These are phyloP conservation scores for Aeoliscus strigatus DNA, from an alignment of 2,797 vertebrate genomes.

Conservation along the genomic window DNA sequence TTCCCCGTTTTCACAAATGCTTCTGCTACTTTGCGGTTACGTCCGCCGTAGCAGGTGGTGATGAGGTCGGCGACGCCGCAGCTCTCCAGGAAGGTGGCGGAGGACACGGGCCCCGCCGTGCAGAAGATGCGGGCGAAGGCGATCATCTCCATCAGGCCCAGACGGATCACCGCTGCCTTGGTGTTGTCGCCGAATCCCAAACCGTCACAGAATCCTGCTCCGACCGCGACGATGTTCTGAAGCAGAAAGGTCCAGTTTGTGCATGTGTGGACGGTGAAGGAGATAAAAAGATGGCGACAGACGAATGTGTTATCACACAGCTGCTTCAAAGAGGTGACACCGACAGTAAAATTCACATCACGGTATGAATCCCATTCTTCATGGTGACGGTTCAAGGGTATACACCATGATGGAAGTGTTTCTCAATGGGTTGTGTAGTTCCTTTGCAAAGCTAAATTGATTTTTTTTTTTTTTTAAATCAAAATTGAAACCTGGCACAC, in stretches of 20 bases:
- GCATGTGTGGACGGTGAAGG: too few species aligned
- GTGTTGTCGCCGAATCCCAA: conserved; percentile 96
- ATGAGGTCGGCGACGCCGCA: conserved; percentile 95
- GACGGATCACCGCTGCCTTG: conserved; percentile 91
- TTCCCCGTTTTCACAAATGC: conserved; percentile 88
- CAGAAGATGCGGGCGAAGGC: conserved; percentile 90
- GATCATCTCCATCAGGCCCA: conserved; percentile 98
- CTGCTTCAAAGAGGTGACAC: too few species aligned
- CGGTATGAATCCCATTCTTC: too few species aligned
- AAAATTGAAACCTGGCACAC: too few species aligned
- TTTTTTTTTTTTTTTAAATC: too few species aligned
- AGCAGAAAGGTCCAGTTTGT: background rate
- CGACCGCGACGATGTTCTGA: conserved; percentile 93
- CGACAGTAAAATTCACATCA: too few species aligned
- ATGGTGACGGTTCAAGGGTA: too few species aligned
- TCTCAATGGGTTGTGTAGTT: too few species aligned
- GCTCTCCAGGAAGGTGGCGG: conserved; percentile 91
- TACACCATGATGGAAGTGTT: too few species aligned
- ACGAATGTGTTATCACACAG: too few species aligned
- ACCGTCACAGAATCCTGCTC: conserved; percentile 96
- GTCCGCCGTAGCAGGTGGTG: conserved; percentile 93
- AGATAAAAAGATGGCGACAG: background rate
- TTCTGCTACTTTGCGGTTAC: conserved; percentile 91
- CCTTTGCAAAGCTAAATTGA: too few species aligned
- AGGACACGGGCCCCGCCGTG: conserved; percentile 76